phyloP scores from a whole-genome alignment of 1,140 invertebrate genomes.

The Oryctes rhinoceros region DNA sequence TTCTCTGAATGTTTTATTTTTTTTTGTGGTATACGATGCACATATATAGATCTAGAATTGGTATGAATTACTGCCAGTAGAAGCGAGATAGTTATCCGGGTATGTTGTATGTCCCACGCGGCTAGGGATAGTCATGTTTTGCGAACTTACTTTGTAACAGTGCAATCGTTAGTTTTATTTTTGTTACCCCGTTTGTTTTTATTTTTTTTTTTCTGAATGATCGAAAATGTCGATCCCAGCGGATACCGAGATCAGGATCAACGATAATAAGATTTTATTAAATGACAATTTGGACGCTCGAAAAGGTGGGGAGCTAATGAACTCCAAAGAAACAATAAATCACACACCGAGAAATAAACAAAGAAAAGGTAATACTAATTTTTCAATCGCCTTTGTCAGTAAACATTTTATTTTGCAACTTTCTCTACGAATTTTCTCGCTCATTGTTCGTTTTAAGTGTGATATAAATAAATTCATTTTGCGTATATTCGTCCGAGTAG shows the following conservation, averaged over 20 bases:
- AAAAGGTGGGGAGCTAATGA: neutral
- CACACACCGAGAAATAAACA: neutral
- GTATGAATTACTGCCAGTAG: conserved; percentile 5
- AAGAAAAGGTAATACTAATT: conserved; percentile 18
- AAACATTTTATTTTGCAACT: neutral
- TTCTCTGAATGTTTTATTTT: conserved; percentile 10
- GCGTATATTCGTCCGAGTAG: no score
- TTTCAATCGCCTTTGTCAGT: neutral
- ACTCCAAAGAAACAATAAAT: neutral
- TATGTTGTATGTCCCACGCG: neutral
- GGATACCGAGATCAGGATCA: neutral
- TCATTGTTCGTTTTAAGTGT: neutral
- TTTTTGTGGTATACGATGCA: neutral
- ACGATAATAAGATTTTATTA: conserved; percentile 16
- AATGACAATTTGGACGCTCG: neutral
- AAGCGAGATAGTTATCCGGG: conserved; percentile 8
- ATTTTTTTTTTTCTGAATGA: neutral
- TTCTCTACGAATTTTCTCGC: no score
- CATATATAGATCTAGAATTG: conserved; percentile 3
- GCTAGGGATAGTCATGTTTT: neutral
- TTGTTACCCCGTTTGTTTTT: no score
- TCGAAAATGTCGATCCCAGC: neutral
- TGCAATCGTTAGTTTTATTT: neutral
- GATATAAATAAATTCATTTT: neutral
- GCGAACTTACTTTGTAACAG: neutral